Evolutionary conservation across 2,888 invertebrate species (phyloP).

Genomic region (Drosophila suboccidentalis): DNA sequence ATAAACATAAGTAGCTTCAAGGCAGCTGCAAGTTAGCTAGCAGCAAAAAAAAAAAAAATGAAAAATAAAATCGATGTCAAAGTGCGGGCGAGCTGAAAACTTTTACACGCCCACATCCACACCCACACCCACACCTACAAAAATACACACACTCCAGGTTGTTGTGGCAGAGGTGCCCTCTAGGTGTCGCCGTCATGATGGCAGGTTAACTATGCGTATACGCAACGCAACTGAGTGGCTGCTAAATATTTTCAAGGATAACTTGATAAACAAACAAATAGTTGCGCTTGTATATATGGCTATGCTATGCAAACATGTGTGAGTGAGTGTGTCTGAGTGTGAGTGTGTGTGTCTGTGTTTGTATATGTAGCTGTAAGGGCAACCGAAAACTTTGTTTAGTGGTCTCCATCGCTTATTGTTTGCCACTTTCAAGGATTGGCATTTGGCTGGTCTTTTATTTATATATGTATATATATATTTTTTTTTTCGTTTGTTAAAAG

Average conservation of each 20-base stretch:
- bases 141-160: neutral
- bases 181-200: conserved; percentile 69
- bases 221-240: conserved; percentile 72
- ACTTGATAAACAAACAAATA: conserved; percentile 66
- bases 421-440: conserved; percentile 62
- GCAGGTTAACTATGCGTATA: conserved; percentile 78
- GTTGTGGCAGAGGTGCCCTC: conserved; percentile 60
- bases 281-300: conserved; percentile 24
- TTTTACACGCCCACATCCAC: conserved; percentile 42
- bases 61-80: conserved; percentile 74
- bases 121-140: conserved; percentile 9
- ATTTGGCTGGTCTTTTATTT: conserved; percentile 46
- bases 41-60: conserved; percentile 11
- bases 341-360: conserved; percentile 1
- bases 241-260: conserved; percentile 82
- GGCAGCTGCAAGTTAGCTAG: conserved; percentile 40
- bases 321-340: conserved; percentile 2
- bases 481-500: conserved; percentile 24
- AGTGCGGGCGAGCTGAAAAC: conserved; percentile 68
- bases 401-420: conserved; percentile 60
- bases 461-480: neutral
- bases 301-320: neutral
- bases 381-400: conserved; percentile 69
- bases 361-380: conserved; percentile 11
- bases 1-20: conserved; percentile 68